These are phyloP conservation scores for Orchestia grillus DNA, from an alignment of 1,140 invertebrate species.

Conservation along the genomic window DNA sequence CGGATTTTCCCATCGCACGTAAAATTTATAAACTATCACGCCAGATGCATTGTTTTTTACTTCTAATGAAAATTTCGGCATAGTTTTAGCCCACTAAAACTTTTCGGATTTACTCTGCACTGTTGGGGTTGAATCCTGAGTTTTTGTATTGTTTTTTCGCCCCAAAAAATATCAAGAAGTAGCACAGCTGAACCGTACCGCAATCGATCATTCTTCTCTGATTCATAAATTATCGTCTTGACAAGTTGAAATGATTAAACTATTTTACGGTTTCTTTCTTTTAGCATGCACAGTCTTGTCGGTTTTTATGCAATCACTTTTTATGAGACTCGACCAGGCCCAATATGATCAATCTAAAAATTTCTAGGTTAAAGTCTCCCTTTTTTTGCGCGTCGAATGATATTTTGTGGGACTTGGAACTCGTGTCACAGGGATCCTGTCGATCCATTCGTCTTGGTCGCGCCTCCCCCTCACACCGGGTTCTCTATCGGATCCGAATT, in stretches of 20 bases:
- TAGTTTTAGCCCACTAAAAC: too few species aligned
- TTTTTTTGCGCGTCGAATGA: neutral
- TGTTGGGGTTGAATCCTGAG: too few species aligned
- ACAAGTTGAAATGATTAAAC: neutral
- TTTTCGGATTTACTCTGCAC: too few species aligned
- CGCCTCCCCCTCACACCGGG: neutral
- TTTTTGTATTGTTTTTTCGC: too few species aligned
- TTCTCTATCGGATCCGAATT: constrained; percentile 20
- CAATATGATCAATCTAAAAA: neutral
- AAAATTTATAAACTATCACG: too few species aligned
- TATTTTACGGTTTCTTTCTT: neutral
- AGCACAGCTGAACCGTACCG: too few species aligned
- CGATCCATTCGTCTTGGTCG: constrained; percentile 13
- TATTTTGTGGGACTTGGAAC: neutral
- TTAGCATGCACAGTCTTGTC: neutral
- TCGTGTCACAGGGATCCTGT: neutral
- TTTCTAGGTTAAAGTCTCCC: neutral
- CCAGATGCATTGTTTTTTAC: too few species aligned
- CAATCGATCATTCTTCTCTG: neutral
- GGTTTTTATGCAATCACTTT: neutral
- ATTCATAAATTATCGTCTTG: neutral
- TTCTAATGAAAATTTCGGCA: too few species aligned
- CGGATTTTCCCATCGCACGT: too few species aligned
- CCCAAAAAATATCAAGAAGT: too few species aligned
- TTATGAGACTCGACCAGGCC: neutral